phyloP scores from a whole-genome alignment of 2,888 invertebrate species.

The Leptogaster cylindrica region DNA sequence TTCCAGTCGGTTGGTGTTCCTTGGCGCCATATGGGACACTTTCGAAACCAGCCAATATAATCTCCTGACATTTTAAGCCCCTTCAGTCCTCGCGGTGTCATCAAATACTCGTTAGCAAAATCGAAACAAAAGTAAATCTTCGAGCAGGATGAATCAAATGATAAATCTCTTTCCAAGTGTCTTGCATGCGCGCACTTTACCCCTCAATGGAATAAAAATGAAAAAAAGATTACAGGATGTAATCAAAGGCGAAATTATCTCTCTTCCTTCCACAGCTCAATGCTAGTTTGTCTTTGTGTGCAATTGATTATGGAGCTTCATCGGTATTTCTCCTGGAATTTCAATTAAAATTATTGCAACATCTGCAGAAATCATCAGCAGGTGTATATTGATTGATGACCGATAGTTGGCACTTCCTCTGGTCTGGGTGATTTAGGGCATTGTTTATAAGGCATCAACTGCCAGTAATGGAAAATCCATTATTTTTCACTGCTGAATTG shows the following conservation, averaged over 20 bases:
- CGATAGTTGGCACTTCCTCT: not conserved
- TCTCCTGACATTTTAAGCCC: constrained; percentile 36
- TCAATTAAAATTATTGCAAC: constrained; percentile 35
- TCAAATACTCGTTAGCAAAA: constrained; percentile 43
- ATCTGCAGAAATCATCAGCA: constrained; percentile 33
- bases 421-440: constrained; percentile 17
- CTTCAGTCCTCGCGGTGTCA: constrained; percentile 39
- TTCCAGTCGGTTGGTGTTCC: constrained; percentile 1
- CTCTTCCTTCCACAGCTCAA: not conserved
- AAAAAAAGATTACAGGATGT: constrained; percentile 3
- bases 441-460: not conserved
- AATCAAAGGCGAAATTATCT: constrained; percentile 29
- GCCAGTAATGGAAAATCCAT: too few relatives aligned
- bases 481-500: too few relatives aligned
- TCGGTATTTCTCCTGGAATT: not conserved
- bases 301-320: not conserved
- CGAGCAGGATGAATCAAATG: constrained; percentile 35
- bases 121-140: constrained; percentile 39
- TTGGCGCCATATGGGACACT: constrained; percentile 43
- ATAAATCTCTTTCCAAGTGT: constrained; percentile 41
- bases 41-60: constrained; percentile 10
- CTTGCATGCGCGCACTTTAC: constrained; percentile 13
- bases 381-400: constrained; percentile 36
- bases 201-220: not conserved
- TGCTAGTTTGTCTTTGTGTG: not conserved